Conservation (phyloP, 2,797 vertebrate genomes). For the Lepidocolaptes lacrymiger region DNA sequence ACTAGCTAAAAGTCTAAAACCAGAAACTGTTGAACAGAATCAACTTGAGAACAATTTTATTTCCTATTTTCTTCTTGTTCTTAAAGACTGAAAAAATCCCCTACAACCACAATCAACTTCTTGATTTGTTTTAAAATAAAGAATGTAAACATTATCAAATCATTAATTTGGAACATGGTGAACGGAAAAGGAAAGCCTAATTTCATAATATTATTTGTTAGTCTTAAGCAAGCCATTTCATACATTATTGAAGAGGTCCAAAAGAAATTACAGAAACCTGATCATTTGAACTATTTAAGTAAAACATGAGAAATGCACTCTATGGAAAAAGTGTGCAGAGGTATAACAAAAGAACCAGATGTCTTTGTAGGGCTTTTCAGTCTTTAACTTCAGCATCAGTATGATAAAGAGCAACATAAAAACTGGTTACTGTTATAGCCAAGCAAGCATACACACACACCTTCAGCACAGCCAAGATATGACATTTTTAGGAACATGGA, state of each 20-base stretch:
- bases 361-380: conserved; percentile 3
- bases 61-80: background rate
- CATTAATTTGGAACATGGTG: background rate
- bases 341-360: conserved; percentile 36
- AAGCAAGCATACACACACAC: conserved; percentile 13
- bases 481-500: conserved; percentile 58
- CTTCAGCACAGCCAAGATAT: conserved; percentile 21
- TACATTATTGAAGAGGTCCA: background rate
- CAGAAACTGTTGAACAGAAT: background rate
- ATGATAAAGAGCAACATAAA: conserved; percentile 47
- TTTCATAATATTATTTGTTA: background rate
- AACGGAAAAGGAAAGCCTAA: background rate
- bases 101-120: background rate
- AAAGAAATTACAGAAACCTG: background rate
- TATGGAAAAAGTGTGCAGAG: conserved; percentile 9
- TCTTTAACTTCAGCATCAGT: background rate
- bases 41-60: background rate
- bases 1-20: background rate
- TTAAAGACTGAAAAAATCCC: background rate
- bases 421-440: background rate
- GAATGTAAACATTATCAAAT: background rate
- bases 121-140: background rate
- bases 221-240: background rate
- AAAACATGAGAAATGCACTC: background rate
- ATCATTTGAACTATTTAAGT: background rate